phyloP scores from a whole-genome alignment of 2,113 vertebrate species.

The Chloropsis hardwickii region DNA sequence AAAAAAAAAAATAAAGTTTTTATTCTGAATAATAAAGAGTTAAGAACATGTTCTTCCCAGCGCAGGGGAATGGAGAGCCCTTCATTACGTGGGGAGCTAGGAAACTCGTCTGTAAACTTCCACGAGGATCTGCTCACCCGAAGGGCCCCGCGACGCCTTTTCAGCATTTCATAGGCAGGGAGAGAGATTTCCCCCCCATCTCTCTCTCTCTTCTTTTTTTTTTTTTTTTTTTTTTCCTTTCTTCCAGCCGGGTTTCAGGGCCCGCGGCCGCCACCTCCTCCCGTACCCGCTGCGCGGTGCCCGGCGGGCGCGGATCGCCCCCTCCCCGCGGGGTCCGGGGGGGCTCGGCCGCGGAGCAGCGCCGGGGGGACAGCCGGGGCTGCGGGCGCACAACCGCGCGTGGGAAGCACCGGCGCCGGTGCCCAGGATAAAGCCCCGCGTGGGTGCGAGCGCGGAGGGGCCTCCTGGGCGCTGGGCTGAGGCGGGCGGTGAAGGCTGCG shows the following conservation, averaged over 20 bases:
- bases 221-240: too few relatives aligned
- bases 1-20: slow-evolving; percentile 80
- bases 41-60: slow-evolving; percentile 62
- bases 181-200: background rate
- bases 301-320: background rate
- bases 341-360: background rate
- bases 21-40: slow-evolving; percentile 80
- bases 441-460: background rate
- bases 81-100: background rate
- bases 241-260: background rate
- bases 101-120: slow-evolving; percentile 1
- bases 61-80: background rate
- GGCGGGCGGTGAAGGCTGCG: background rate
- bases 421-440: background rate
- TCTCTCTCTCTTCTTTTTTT: too few relatives aligned
- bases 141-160: background rate
- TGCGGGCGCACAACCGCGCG: background rate
- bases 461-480: background rate
- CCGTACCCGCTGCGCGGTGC: background rate
- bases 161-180: background rate
- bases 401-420: background rate
- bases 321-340: background rate
- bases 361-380: background rate
- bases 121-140: background rate
- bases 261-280: background rate